Evolutionary conservation across 2,113 vertebrate genomes (phyloP).

Genomic region (Oxygymnocypris stewartii): DNA sequence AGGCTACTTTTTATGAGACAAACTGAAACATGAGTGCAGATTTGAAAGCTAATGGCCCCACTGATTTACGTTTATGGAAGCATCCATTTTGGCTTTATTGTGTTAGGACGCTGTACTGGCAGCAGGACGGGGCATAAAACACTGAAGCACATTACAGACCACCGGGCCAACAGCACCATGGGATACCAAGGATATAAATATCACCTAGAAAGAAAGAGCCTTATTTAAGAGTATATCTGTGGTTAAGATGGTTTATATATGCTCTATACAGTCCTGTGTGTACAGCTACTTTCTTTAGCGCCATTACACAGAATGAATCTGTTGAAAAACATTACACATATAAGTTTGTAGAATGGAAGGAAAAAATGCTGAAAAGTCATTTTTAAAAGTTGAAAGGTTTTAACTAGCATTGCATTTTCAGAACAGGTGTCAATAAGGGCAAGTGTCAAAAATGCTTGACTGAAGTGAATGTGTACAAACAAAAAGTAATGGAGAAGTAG

Average conservation of each 20-base stretch:
- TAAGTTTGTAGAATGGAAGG: too few relatives aligned
- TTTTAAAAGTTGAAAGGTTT: not conserved
- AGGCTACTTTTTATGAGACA: not conserved
- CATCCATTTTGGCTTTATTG: slow-evolving; percentile 42
- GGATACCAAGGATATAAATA: not conserved
- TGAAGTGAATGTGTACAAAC: not conserved
- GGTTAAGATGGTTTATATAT: not conserved
- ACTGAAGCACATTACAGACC: slow-evolving; percentile 13
- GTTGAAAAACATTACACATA: too few relatives aligned
- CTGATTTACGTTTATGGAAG: slow-evolving; percentile 37
- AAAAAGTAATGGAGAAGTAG: not conserved
- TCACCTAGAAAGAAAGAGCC: not conserved
- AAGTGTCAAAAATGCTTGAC: not conserved
- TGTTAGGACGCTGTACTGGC: slow-evolving; percentile 12
- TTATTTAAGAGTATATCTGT: not conserved
- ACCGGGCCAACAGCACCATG: not conserved
- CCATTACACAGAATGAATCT: not conserved
- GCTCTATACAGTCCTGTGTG: not conserved
- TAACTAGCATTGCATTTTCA: not conserved
- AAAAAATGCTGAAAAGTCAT: not conserved
- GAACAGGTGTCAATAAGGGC: not conserved
- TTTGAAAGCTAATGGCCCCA: slow-evolving; percentile 20
- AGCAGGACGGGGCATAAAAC: not conserved
- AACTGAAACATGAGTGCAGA: slow-evolving; percentile 25
- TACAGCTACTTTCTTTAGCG: not conserved